These are phyloP conservation scores for Cephus pulcher DNA, from an alignment of 2,888 invertebrate species.

Conservation along the genomic window DNA sequence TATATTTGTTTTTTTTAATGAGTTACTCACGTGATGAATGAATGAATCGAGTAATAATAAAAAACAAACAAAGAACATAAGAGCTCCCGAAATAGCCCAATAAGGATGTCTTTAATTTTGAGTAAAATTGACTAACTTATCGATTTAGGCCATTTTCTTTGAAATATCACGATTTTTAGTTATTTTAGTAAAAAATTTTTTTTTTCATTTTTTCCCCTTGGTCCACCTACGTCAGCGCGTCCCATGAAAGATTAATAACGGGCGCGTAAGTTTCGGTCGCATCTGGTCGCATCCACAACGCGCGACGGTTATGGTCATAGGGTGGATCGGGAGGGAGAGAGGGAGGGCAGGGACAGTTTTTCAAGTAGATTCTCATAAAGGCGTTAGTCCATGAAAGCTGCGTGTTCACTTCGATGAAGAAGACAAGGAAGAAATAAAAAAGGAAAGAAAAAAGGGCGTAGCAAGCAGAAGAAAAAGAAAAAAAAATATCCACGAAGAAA, in stretches of 20 bases:
- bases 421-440: too few relatives aligned
- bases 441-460: neutral
- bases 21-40: too few relatives aligned
- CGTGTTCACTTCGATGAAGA: neutral
- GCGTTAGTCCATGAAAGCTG: neutral
- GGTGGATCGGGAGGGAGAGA: neutral
- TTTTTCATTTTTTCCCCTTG: too few relatives aligned
- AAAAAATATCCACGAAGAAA: neutral
- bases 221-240: slow-evolving; percentile 9
- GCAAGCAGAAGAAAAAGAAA: neutral
- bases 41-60: too few relatives aligned
- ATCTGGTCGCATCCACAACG: neutral
- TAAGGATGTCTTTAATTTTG: too few relatives aligned
- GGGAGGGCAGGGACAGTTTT: neutral
- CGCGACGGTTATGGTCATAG: slow-evolving; percentile 18
- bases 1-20: too few relatives aligned
- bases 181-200: too few relatives aligned
- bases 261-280: slow-evolving; percentile 11
- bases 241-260: slow-evolving; percentile 22
- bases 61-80: too few relatives aligned
- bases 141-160: too few relatives aligned
- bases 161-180: too few relatives aligned
- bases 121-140: too few relatives aligned
- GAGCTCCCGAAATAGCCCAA: too few relatives aligned
- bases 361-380: neutral